phyloP scores from a whole-genome alignment of 2,797 vertebrate species.

The Knipowitschia caucasica region DNA sequence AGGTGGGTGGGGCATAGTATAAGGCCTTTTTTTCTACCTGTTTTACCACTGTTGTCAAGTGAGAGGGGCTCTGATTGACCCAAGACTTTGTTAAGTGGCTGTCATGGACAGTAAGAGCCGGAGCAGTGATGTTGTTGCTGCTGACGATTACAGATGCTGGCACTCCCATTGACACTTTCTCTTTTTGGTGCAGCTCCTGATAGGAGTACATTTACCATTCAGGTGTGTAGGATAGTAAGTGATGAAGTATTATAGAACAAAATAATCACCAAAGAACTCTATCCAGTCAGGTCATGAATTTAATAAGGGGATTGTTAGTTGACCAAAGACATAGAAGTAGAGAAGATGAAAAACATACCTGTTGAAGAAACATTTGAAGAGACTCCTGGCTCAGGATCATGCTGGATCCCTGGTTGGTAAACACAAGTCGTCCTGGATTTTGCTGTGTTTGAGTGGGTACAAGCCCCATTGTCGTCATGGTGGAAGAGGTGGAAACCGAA shows the following conservation, averaged over 20 bases:
- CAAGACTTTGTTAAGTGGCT: conserved; percentile 81
- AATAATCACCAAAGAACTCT: conserved; percentile 73
- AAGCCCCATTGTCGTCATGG: conserved; percentile 72
- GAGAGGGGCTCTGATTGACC: conserved; percentile 79
- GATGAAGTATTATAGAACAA: conserved; percentile 59
- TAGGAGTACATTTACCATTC: conserved; percentile 71
- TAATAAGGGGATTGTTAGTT: conserved; percentile 50
- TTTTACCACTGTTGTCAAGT: conserved; percentile 85
- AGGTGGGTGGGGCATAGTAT: conserved; percentile 74
- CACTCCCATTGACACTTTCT: conserved; percentile 80
- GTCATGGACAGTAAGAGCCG: conserved; percentile 77
- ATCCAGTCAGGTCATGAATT: conserved; percentile 63
- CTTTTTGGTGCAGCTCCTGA: conserved; percentile 84
- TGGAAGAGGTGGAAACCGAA: conserved; percentile 66
- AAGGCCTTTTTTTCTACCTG: conserved; percentile 85
- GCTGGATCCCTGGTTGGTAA: conserved; percentile 80
- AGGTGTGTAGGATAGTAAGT: conserved; percentile 45
- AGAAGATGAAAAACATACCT: conserved; percentile 74
- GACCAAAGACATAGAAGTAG: conserved; percentile 14
- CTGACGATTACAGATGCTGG: conserved; percentile 91
- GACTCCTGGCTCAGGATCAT: conserved; percentile 88
- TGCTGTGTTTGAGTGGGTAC: conserved; percentile 74
- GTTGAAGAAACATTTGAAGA: conserved; percentile 93
- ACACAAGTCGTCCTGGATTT: conserved; percentile 86
- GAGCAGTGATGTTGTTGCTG: conserved; percentile 80